phyloP scores from a whole-genome alignment of 2,888 invertebrate genomes.

The Scaptomyza parva region DNA sequence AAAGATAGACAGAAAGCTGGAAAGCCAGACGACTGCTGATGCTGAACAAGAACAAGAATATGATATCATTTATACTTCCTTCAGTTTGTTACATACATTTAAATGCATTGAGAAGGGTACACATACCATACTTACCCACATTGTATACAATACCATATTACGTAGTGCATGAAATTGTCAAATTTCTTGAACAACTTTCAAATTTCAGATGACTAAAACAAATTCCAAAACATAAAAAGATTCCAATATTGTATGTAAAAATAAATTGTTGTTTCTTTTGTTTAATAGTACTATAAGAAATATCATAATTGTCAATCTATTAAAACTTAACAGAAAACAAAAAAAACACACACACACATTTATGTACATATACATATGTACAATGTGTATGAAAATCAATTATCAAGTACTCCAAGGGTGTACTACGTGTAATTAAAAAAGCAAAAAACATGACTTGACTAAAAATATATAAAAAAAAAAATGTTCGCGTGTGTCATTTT shows the following conservation, averaged over 20 bases:
- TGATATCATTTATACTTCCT: too few relatives aligned
- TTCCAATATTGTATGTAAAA: not conserved
- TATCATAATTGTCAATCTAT: slow-evolving; percentile 34
- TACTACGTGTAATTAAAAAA: slow-evolving; percentile 3
- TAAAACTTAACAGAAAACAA: slow-evolving; percentile 33
- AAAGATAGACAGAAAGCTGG: too few relatives aligned
- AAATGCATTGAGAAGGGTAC: too few relatives aligned
- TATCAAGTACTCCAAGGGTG: slow-evolving; percentile 18
- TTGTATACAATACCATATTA: too few relatives aligned
- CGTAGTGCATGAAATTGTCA: too few relatives aligned
- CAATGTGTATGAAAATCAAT: slow-evolving; percentile 5
- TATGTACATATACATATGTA: too few relatives aligned
- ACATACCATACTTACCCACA: too few relatives aligned
- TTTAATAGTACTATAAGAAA: slow-evolving; percentile 53
- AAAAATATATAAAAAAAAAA: slow-evolving; percentile 7
- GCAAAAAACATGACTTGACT: too few relatives aligned
- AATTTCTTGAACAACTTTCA: not conserved
- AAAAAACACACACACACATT: too few relatives aligned
- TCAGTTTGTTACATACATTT: too few relatives aligned
- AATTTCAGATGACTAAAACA: not conserved
- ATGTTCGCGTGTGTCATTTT: slow-evolving; percentile 8
- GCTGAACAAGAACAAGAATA: too few relatives aligned
- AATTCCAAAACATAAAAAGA: not conserved
- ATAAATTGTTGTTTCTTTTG: slow-evolving; percentile 14
- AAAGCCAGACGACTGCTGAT: too few relatives aligned